Conservation (phyloP, 2,888 invertebrate species). For the Bursaphelenchus okinawaensis region DNA sequence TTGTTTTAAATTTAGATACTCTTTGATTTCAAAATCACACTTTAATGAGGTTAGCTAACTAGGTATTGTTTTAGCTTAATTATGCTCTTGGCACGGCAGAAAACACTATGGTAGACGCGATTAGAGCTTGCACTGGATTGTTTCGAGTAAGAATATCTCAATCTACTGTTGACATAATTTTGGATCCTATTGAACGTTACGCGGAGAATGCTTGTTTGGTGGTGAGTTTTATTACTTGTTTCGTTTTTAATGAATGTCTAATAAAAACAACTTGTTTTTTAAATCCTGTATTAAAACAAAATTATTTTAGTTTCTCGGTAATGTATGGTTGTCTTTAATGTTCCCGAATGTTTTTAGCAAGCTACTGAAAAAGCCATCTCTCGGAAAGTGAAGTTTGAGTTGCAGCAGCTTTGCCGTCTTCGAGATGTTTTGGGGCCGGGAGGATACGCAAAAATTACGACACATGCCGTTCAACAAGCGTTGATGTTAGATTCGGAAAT, state of each 20-base stretch:
- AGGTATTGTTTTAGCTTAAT: not conserved
- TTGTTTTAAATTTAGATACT: no score
- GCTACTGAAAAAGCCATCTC: not conserved
- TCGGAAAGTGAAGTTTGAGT: not conserved
- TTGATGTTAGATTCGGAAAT: not conserved
- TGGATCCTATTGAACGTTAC: not conserved
- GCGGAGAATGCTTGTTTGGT: not conserved
- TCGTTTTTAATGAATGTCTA: not conserved
- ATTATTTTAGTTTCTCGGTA: no score
- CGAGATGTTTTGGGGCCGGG: not conserved
- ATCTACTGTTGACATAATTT: not conserved
- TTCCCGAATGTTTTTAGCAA: not conserved
- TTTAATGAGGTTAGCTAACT: no score
- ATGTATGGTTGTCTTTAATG: not conserved
- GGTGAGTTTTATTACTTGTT: not conserved
- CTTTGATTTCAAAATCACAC: no score
- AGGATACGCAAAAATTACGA: not conserved
- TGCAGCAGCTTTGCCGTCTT: not conserved
- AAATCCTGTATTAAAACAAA: no score
- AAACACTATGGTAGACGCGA: not conserved
- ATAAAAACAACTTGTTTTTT: no score
- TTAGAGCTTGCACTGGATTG: not conserved
- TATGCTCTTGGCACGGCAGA: not conserved
- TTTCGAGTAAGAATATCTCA: not conserved
- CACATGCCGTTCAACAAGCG: no score